Evolutionary conservation across 2,113 vertebrate species (phyloP).

Genomic region (Microtus richardsoni): DNA sequence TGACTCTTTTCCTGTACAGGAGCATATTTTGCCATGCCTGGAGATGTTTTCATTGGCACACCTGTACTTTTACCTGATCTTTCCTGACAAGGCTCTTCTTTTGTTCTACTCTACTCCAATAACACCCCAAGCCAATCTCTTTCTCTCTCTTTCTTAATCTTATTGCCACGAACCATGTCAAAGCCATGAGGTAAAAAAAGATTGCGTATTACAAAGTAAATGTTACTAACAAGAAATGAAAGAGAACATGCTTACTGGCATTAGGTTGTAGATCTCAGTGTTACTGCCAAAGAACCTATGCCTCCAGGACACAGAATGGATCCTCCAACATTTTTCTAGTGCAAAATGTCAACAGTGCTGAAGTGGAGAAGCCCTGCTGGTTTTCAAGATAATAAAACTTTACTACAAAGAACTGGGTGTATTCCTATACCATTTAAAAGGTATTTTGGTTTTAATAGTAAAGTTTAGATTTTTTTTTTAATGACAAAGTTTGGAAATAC

Average conservation of each 20-base stretch:
- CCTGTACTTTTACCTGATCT: background rate
- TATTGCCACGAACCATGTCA: slow-evolving; percentile 14
- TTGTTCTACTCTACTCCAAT: background rate
- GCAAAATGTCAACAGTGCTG: background rate
- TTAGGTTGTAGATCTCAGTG: background rate
- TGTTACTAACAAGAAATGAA: background rate
- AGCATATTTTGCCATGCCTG: background rate
- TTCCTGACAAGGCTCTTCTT: background rate
- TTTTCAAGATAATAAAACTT: background rate
- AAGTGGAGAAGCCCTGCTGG: background rate
- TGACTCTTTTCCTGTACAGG: background rate
- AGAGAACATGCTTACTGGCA: background rate
- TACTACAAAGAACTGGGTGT: background rate
- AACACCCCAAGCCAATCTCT: background rate
- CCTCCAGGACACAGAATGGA: background rate
- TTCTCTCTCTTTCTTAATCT: background rate
- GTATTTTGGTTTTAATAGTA: background rate
- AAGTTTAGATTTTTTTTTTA: background rate
- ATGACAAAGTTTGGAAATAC: background rate
- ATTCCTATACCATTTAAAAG: background rate
- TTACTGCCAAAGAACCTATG: background rate
- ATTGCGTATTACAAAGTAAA: background rate
- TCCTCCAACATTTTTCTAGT: background rate
- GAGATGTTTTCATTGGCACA: background rate
- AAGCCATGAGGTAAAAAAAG: background rate